A percentile compares a stretch with the other conserved stretches of the same genome.
Evolutionary conservation across 2,888 invertebrate species (phyloP).

Genomic region (Aethes cnicana): DNA sequence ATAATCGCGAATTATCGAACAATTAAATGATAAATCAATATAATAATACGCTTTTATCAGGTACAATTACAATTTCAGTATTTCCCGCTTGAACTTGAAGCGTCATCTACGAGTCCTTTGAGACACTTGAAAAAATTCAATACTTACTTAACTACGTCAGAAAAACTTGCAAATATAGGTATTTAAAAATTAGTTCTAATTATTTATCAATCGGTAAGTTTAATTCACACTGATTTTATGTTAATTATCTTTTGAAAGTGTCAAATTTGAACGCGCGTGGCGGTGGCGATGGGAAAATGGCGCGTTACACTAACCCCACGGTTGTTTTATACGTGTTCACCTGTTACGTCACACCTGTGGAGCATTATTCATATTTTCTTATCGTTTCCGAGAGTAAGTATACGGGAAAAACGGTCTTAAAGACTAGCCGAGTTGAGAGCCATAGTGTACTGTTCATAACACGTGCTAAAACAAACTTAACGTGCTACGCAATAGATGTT

Average conservation of each 20-base stretch:
- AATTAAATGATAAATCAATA: constrained; percentile 49
- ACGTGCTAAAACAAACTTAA: not conserved
- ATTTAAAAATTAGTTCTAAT: constrained; percentile 11
- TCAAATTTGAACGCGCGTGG: constrained; percentile 41
- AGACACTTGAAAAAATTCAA: constrained; percentile 42
- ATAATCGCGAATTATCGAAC: constrained; percentile 49
- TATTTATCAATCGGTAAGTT: constrained; percentile 33
- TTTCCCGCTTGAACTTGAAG: constrained; percentile 49
- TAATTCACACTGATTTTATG: constrained; percentile 44
- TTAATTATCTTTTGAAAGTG: constrained; percentile 48
- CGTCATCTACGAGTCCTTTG: constrained; percentile 40
- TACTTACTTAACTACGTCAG: constrained; percentile 37
- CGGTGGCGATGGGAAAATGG: constrained; percentile 66
- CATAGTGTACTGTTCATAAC: not conserved
- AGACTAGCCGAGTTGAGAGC: not conserved
- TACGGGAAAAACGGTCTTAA: constrained; percentile 48
- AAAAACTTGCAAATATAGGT: not conserved
- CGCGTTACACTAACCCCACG: constrained; percentile 51
- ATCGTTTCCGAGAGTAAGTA: constrained; percentile 50
- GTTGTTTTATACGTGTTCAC: constrained; percentile 71
- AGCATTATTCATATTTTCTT: constrained; percentile 60
- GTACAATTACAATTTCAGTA: constrained; percentile 21
- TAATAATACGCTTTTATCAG: constrained; percentile 30
- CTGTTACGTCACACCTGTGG: constrained; percentile 74
- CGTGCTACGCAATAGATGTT: not conserved